phyloP scores from a whole-genome alignment of 2,888 invertebrate genomes.

The Proisotoma minuta region DNA sequence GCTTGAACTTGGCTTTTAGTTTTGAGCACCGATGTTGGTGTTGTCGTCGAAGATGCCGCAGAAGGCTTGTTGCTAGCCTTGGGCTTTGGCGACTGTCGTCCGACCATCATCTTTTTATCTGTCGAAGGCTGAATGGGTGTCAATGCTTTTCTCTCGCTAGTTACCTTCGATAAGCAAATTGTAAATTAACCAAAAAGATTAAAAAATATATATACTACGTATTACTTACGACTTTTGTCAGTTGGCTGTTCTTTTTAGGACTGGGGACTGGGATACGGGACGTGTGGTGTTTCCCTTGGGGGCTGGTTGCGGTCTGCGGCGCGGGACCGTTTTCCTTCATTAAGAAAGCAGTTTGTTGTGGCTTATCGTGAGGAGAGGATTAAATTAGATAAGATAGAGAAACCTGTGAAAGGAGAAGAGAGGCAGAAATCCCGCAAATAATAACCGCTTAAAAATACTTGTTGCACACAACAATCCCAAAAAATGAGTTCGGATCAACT shows the following conservation, averaged over 20 bases:
- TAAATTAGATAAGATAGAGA: too few species aligned
- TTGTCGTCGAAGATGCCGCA: background rate
- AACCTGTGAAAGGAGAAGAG: too few species aligned
- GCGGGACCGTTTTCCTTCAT: background rate
- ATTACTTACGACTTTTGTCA: too few species aligned
- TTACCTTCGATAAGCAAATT: background rate
- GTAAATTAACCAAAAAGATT: too few species aligned
- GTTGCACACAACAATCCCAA: too few species aligned
- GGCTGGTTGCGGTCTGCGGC: background rate
- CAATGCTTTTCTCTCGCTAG: background rate
- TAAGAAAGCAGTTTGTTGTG: too few species aligned
- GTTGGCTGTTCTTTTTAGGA: too few species aligned
- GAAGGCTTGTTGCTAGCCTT: background rate
- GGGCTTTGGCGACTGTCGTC: slow-evolving; percentile 19
- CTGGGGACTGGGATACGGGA: background rate
- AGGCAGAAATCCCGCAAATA: too few species aligned
- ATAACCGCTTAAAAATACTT: too few species aligned
- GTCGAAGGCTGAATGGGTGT: background rate
- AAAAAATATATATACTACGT: too few species aligned
- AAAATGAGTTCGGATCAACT: too few species aligned
- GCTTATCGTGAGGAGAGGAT: too few species aligned
- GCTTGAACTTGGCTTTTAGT: background rate
- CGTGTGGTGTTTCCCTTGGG: background rate
- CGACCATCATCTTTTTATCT: slow-evolving; percentile 26
- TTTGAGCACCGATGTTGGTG: background rate